Evolutionary conservation across 2,888 invertebrate species (phyloP).

Genomic region (Eucriotettix oculatus): DNA sequence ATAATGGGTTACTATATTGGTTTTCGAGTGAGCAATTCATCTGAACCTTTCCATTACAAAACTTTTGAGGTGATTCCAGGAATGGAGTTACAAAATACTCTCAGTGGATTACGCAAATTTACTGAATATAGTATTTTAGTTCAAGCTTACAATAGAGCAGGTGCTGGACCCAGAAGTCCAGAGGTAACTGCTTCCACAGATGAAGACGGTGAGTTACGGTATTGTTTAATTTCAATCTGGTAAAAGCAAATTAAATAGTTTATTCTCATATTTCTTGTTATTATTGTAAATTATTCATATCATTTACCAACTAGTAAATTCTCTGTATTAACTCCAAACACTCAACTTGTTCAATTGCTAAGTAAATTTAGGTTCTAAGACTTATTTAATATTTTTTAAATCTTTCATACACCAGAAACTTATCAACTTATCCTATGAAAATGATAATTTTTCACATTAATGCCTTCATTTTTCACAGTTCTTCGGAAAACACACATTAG

Average conservation of each 20-base stretch:
- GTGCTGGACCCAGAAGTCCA: constrained; percentile 16
- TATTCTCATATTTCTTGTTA: too few species aligned
- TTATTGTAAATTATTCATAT: too few species aligned
- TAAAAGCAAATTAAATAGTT: neutral
- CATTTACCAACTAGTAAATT: too few species aligned
- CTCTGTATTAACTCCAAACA: too few species aligned
- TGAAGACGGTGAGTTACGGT: constrained; percentile 18
- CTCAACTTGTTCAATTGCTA: too few species aligned
- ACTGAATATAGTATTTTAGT: constrained; percentile 24
- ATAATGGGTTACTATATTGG: constrained; percentile 27
- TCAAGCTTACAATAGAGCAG: constrained; percentile 17
- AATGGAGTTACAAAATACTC: constrained; percentile 15
- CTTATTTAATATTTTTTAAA: too few species aligned
- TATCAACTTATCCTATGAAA: too few species aligned
- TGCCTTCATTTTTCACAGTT: too few species aligned
- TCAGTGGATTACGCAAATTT: constrained; percentile 31
- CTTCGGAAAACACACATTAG: too few species aligned
- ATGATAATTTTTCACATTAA: too few species aligned
- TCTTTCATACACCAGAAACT: too few species aligned
- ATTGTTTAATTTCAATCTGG: neutral
- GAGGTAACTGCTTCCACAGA: constrained; percentile 15
- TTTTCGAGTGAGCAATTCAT: constrained; percentile 17
- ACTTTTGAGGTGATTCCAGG: constrained; percentile 7
- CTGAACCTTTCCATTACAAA: constrained; percentile 8
- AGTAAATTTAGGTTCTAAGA: too few species aligned